These are phyloP conservation scores for Drosophila trapezifrons DNA, from an alignment of 1,140 invertebrate species.

Conservation along the genomic window DNA sequence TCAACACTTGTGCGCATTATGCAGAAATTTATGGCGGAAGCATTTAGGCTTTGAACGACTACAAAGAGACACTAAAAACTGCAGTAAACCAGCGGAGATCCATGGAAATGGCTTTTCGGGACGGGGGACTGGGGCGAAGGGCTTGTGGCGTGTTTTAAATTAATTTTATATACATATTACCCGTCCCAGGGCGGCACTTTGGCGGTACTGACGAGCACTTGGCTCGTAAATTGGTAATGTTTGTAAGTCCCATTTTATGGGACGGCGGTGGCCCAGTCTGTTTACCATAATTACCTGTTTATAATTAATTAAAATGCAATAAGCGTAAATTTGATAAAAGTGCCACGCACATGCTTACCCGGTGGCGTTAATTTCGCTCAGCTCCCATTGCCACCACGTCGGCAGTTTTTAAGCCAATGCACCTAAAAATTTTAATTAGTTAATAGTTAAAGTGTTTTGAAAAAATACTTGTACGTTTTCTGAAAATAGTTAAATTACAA, in stretches of 20 bases:
- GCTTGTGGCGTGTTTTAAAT: constrained; percentile 49
- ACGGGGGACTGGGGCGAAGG: background rate
- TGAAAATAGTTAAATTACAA: background rate
- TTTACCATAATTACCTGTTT: constrained; percentile 83
- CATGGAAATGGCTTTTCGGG: constrained; percentile 3
- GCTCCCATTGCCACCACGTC: background rate
- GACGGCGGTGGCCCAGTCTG: constrained; percentile 46
- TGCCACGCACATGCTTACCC: constrained; percentile 67
- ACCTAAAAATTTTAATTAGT: background rate
- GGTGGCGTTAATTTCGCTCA: constrained; percentile 43
- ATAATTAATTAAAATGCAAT: constrained; percentile 84
- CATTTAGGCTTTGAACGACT: constrained; percentile 60
- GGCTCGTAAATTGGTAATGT: constrained; percentile 51
- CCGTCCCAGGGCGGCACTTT: constrained; percentile 38
- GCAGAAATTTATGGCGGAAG: constrained; percentile 56
- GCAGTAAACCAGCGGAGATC: constrained; percentile 39
- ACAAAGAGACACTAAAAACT: constrained; percentile 51
- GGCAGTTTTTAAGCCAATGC: constrained; percentile 28
- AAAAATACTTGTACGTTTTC: background rate
- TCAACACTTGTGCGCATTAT: constrained; percentile 59
- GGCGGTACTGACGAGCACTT: constrained; percentile 44
- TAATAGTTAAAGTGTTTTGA: background rate
- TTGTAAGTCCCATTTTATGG: constrained; percentile 46
- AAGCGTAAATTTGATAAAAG: constrained; percentile 82
- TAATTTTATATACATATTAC: constrained; percentile 32